phyloP scores from a whole-genome alignment of 2,888 invertebrate genomes.

The Xanthorhoe spadicearia region DNA sequence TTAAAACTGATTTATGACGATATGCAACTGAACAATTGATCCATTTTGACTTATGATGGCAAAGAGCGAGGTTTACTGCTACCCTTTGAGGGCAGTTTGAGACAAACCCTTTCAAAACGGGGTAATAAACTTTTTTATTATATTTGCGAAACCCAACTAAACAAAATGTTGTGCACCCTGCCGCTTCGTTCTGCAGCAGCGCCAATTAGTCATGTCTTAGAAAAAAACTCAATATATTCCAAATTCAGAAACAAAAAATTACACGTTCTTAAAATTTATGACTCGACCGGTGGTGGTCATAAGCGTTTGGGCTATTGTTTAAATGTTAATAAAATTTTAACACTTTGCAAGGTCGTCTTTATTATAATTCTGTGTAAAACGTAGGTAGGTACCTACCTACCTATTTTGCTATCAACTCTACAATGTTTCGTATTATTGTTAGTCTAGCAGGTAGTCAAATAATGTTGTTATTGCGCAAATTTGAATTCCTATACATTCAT shows the following conservation, averaged over 20 bases:
- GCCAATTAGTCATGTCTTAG: slow-evolving; percentile 77
- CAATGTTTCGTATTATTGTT: slow-evolving; percentile 44
- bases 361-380: slow-evolving; percentile 59
- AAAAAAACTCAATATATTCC: slow-evolving; percentile 73
- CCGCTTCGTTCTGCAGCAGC: slow-evolving; percentile 62
- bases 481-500: no score
- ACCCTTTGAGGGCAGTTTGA: slow-evolving; percentile 74
- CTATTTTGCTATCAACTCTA: slow-evolving; percentile 47
- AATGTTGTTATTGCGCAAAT: slow-evolving; percentile 44
- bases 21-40: slow-evolving; percentile 79
- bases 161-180: slow-evolving; percentile 73
- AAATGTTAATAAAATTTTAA: slow-evolving; percentile 75
- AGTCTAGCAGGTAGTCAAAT: slow-evolving; percentile 50
- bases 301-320: slow-evolving; percentile 70
- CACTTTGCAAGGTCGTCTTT: slow-evolving; percentile 70
- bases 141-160: slow-evolving; percentile 76
- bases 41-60: slow-evolving; percentile 77
- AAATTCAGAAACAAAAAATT: slow-evolving; percentile 70
- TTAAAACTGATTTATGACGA: slow-evolving; percentile 79
- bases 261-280: slow-evolving; percentile 74
- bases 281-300: slow-evolving; percentile 62
- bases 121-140: slow-evolving; percentile 83
- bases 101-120: slow-evolving; percentile 82
- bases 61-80: slow-evolving; percentile 66
- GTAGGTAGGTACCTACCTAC: slow-evolving; percentile 39